These are phyloP conservation scores for Ambastaia sidthimunki DNA, from an alignment of 2,797 vertebrate species.

Conservation along the genomic window DNA sequence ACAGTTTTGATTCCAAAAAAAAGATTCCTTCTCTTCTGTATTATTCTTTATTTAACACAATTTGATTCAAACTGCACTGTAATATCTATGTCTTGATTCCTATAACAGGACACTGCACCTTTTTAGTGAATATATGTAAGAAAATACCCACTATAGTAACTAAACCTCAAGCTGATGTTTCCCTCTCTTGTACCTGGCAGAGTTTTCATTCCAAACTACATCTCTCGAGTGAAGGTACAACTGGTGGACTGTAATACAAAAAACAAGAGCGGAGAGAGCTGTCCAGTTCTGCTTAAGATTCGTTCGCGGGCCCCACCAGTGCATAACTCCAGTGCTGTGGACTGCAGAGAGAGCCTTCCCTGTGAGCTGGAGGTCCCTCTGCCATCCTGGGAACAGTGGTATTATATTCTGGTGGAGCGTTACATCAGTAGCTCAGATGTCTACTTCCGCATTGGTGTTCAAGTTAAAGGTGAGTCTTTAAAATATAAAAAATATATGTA, in stretches of 20 bases:
- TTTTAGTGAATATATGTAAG: neutral
- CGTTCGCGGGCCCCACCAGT: conserved; percentile 92
- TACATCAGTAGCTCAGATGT: conserved; percentile 80
- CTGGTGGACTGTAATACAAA: conserved; percentile 85
- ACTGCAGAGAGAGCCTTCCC: conserved; percentile 83
- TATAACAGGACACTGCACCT: neutral
- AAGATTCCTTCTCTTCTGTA: neutral
- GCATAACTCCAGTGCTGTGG: conserved; percentile 91
- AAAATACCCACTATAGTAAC: neutral
- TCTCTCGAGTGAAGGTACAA: conserved; percentile 89
- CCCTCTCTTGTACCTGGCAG: conserved; percentile 69
- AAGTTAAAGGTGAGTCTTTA: conserved; percentile 88
- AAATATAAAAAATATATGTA: neutral
- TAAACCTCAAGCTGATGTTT: neutral
- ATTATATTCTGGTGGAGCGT: conserved; percentile 94
- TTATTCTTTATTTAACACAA: neutral
- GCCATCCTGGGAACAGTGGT: conserved; percentile 96
- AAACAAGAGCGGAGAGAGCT: conserved; percentile 79
- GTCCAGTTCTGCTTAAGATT: conserved; percentile 90
- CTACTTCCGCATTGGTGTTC: conserved; percentile 90
- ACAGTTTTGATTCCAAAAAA: neutral
- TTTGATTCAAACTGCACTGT: neutral
- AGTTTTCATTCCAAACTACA: conserved; percentile 95
- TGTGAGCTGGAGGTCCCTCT: conserved; percentile 86
- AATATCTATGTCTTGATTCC: neutral